These are phyloP conservation scores for Oedothorax gibbosus DNA, from an alignment of 1,140 invertebrate genomes.

Conservation along the genomic window DNA sequence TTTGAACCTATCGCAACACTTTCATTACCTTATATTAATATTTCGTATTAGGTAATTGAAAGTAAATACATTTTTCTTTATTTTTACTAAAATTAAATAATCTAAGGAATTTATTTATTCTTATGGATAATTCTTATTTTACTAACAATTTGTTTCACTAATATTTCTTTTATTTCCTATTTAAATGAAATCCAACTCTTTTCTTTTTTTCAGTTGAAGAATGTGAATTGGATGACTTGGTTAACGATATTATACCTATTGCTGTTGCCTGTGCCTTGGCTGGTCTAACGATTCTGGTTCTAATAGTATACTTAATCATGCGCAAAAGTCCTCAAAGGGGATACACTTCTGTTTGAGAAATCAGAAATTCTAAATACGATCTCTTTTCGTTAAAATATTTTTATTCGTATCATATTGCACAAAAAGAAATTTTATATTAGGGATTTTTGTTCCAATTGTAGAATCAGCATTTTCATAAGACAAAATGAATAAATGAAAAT, in stretches of 20 bases:
- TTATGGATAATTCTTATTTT: neutral
- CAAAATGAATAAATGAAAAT: too few relatives aligned
- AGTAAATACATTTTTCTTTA: too few relatives aligned
- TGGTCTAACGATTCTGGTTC: conserved; percentile 87
- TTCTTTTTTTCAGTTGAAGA: conserved; percentile 74
- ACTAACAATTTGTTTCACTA: neutral
- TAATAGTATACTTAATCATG: conserved; percentile 91
- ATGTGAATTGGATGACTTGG: conserved; percentile 76
- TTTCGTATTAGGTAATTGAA: too few relatives aligned
- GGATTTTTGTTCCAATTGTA: too few relatives aligned
- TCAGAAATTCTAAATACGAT: too few relatives aligned
- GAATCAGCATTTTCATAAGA: too few relatives aligned
- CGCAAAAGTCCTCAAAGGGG: conserved; percentile 82
- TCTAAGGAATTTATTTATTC: neutral
- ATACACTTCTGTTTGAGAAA: conserved; percentile 83
- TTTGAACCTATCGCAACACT: too few relatives aligned
- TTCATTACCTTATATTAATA: too few relatives aligned
- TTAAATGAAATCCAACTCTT: neutral
- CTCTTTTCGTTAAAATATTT: too few relatives aligned
- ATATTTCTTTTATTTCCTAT: neutral
- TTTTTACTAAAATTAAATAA: neutral
- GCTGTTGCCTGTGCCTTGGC: conserved; percentile 92
- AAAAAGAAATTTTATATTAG: too few relatives aligned
- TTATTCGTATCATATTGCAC: too few relatives aligned
- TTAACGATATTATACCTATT: conserved; percentile 93